Percentiles rank a stretch among this genome's conserved stretches.
Evolutionary conservation across 2,888 invertebrate genomes (phyloP).

Genomic region (Periphyllus acericola): DNA sequence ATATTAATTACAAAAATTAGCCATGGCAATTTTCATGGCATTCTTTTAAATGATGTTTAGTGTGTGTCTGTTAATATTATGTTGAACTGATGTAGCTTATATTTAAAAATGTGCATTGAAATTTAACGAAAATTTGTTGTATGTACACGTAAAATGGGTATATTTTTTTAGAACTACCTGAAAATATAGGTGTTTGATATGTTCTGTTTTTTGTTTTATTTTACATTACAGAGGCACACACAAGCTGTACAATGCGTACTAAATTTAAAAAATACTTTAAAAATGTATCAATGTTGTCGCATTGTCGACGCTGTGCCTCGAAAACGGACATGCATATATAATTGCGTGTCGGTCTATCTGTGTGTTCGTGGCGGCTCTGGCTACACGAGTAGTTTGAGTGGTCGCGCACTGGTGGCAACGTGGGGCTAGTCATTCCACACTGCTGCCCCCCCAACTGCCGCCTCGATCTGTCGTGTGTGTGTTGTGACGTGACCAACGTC

Average conservation of each 20-base stretch:
- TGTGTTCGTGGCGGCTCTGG: slow-evolving; percentile 58
- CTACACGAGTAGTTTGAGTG: slow-evolving; percentile 60
- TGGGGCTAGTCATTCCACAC: slow-evolving; percentile 60
- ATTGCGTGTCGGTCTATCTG: slow-evolving; percentile 57
- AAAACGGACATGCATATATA: slow-evolving; percentile 60
- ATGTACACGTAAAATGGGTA: slow-evolving; percentile 51
- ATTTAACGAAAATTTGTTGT: slow-evolving; percentile 17
- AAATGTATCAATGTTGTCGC: slow-evolving; percentile 60
- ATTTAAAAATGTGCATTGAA: slow-evolving; percentile 30
- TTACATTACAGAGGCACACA: slow-evolving; percentile 62
- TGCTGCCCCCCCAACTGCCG: slow-evolving; percentile 54
- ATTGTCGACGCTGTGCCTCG: slow-evolving; percentile 61
- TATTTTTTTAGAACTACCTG: slow-evolving; percentile 50
- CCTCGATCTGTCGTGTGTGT: slow-evolving; percentile 58
- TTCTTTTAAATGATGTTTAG: slow-evolving; percentile 19
- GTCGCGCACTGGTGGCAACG: slow-evolving; percentile 47
- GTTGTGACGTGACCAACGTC: slow-evolving; percentile 60
- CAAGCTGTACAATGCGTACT: slow-evolving; percentile 62
- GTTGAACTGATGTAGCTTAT: slow-evolving; percentile 18
- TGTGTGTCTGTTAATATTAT: slow-evolving; percentile 50
- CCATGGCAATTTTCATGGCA: slow-evolving; percentile 1
- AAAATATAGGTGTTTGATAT: slow-evolving; percentile 59
- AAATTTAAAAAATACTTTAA: slow-evolving; percentile 58
- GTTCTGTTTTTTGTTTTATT: slow-evolving; percentile 62
- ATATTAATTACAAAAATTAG: background rate